phyloP scores from a whole-genome alignment of 2,113 vertebrate genomes.

The Trogon melanurus region DNA sequence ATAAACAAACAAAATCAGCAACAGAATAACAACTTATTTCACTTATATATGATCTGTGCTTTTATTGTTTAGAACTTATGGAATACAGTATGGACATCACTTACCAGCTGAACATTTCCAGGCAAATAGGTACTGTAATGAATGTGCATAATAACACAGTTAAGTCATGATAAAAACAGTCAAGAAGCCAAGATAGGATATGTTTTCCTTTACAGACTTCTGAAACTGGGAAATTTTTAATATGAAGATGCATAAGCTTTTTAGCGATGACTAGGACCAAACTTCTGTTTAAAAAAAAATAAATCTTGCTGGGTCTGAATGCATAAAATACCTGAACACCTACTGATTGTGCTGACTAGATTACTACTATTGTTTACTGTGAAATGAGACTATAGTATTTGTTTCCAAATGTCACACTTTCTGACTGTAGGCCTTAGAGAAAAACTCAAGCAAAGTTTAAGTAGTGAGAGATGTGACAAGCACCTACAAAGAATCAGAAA shows the following conservation, averaged over 20 bases:
- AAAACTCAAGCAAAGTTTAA: not conserved
- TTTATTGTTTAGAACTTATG: not conserved
- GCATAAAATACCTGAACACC: not conserved
- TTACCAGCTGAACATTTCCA: not conserved
- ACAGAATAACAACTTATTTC: not conserved
- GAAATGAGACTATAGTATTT: not conserved
- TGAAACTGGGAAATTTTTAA: not conserved
- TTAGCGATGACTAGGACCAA: fast-evolving
- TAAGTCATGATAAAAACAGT: not conserved
- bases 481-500: not conserved
- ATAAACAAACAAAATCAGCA: not conserved
- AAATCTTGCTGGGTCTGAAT: not conserved
- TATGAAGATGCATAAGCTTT: not conserved
- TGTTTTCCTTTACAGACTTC: not conserved
- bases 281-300: not conserved
- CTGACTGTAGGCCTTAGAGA: not conserved
- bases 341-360: not conserved
- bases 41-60: not conserved
- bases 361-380: not conserved
- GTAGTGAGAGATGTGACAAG: not conserved
- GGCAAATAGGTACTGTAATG: not conserved
- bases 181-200: not conserved
- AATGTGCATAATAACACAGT: not conserved
- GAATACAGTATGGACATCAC: not conserved
- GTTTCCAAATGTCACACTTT: not conserved